Base-by-base conservation (phyloP, 1,140 invertebrate genomes). In the Capitella teleta region DNA sequence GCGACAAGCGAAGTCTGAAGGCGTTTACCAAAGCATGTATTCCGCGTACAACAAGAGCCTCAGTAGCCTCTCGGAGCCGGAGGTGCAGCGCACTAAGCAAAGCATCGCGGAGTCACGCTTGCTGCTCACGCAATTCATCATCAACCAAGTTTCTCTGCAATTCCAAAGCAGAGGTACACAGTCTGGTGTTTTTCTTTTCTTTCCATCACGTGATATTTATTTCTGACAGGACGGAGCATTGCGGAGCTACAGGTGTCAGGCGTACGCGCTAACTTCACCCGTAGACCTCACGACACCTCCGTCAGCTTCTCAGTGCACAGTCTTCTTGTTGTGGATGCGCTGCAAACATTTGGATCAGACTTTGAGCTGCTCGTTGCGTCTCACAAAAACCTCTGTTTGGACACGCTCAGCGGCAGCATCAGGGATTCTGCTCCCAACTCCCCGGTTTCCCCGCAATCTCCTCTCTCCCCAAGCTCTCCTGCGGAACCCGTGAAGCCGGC, bases 311-410 rank as follows among this genome's bases (percentile, higher is more conserved):
- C 86, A 28, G 88, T 97, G 10, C 89, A 94, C 69, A 87, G 87
- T 55, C 75, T 97, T 42, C 74, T 96, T 8, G 67, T 97, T 8
- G 91, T 92, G 0, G 92, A 97, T 76, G 91, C 90, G 37, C 74
- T 95, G 55, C 92, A 97, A 69, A 89, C 86, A 6, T 93, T 89
- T 72, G 91, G 92, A 0, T 82, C 83, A 2, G 91, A 97, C 74
- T 97, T 93, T 76, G 91, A 95, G 65, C 71, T 96, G 5, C 73
- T 96, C 1, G 81, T 94, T 10, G 91, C 91, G 8, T 94, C 89
- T 68, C 91, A 95, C 72, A 87, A 87, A 64, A 86, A 92, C 67
- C 83, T 95, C 18, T 85, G 85, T 84, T 85, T 96, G 83, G 90
- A 96, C 72, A 93, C 86, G 57, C 79, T 86, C 40, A 94, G 89